Evolutionary conservation across 2,888 invertebrate genomes (phyloP).

Genomic region (Mycalesis mineus): DNA sequence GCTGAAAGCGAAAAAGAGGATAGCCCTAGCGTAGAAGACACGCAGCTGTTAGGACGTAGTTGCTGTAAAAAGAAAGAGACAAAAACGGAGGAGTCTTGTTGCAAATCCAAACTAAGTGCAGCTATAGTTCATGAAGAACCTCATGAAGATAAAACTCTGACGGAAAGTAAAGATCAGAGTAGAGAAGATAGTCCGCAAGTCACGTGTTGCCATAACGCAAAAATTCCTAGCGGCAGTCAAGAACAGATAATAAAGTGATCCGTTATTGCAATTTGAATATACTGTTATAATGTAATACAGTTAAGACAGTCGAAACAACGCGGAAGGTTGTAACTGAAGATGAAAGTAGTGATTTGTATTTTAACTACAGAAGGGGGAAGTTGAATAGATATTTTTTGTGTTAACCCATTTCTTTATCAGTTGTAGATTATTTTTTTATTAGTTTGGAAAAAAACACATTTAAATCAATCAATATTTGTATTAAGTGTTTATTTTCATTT

Average conservation of each 20-base stretch:
- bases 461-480: no score
- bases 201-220: slow-evolving; percentile 56
- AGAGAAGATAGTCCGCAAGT: slow-evolving; percentile 63
- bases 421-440: no score
- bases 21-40: slow-evolving; percentile 60
- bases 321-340: no score
- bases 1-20: slow-evolving; percentile 54
- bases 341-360: no score
- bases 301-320: background rate
- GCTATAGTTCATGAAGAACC: slow-evolving; percentile 33
- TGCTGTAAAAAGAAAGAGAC: slow-evolving; percentile 56
- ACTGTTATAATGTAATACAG: no score
- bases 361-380: no score
- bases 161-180: slow-evolving; percentile 34
- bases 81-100: slow-evolving; percentile 42
- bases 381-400: no score
- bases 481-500: no score
- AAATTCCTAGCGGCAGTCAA: slow-evolving; percentile 55
- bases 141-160: slow-evolving; percentile 35
- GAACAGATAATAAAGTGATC: slow-evolving; percentile 55
- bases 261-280: slow-evolving; percentile 3
- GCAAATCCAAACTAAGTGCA: slow-evolving; percentile 38
- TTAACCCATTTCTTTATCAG: no score
- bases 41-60: slow-evolving; percentile 50
- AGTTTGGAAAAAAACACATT: no score